Conservation (phyloP, 2,797 vertebrate genomes). For the Platalea minor region DNA sequence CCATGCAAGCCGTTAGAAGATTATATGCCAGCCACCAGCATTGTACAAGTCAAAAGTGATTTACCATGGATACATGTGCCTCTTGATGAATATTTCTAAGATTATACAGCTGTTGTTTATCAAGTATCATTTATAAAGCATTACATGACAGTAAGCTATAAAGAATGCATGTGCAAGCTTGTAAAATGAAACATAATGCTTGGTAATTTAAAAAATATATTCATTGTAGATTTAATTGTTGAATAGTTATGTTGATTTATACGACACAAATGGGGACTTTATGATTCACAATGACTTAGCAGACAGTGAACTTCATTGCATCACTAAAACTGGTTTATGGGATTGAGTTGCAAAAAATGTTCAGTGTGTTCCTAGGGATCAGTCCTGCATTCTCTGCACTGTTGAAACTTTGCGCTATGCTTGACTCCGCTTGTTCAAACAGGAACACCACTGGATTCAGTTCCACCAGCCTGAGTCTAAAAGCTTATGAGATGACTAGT, state of each 20-base stretch:
- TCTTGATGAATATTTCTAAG: conserved; percentile 67
- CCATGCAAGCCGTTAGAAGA: conserved; percentile 34
- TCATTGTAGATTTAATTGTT: conserved; percentile 69
- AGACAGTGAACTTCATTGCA: conserved; percentile 44
- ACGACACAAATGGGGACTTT: conserved; percentile 35
- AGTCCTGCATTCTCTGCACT: background rate
- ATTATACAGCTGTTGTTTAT: conserved; percentile 66
- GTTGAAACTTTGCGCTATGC: background rate
- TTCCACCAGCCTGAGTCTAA: background rate
- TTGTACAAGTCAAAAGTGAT: conserved; percentile 49
- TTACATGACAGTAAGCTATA: conserved; percentile 63
- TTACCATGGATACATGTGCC: conserved; percentile 51
- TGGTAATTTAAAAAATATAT: conserved; percentile 64
- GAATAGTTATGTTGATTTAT: conserved; percentile 65
- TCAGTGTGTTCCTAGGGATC: background rate
- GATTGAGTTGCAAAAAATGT: background rate
- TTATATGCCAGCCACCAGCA: conserved; percentile 20
- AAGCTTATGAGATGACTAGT: background rate
- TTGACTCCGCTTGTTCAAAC: background rate
- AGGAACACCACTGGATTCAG: background rate
- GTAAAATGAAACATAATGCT: conserved; percentile 67
- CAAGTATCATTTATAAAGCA: conserved; percentile 69
- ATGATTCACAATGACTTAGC: conserved; percentile 47
- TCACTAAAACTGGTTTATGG: conserved; percentile 33
- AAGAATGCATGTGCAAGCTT: conserved; percentile 57